These are phyloP conservation scores for Eulemur rubriventer DNA, from an alignment of 2,797 vertebrate genomes.

Conservation along the genomic window DNA sequence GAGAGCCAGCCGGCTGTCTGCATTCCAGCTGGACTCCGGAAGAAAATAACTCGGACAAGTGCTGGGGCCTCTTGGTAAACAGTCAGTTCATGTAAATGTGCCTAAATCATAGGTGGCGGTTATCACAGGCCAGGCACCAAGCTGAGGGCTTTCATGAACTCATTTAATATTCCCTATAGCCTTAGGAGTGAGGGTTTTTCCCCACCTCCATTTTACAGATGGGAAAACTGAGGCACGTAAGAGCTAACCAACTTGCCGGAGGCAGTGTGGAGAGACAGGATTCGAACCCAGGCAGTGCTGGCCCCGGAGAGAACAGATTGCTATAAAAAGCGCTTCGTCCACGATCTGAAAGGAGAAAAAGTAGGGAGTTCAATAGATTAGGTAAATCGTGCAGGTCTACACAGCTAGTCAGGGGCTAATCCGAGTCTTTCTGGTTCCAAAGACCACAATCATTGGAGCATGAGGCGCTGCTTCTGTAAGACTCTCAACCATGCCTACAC, in stretches of 20 bases:
- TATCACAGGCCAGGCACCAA: fast-evolving
- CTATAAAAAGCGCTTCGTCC: not conserved
- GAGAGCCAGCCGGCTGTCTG: not conserved
- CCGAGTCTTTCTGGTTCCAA: not conserved
- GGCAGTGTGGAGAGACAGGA: not conserved
- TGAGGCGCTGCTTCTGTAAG: fast-evolving
- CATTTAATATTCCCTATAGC: not conserved
- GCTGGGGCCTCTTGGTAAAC: not conserved
- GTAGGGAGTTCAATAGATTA: too few relatives aligned
- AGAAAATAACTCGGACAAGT: fast-evolving
- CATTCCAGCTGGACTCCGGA: too few relatives aligned
- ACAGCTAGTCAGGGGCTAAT: not conserved
- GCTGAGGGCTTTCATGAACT: not conserved
- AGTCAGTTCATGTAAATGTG: fast-evolving
- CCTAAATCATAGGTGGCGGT: fast-evolving
- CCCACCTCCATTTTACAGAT: not conserved
- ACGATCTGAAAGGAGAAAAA: not conserved
- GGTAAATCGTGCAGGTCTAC: not conserved
- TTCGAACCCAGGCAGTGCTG: not conserved
- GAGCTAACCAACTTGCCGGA: not conserved
- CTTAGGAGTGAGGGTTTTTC: not conserved
- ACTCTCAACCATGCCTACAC: not conserved
- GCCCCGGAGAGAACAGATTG: not conserved
- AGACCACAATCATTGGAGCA: not conserved
- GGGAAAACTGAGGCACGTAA: not conserved